These are phyloP conservation scores for Octodonta nipae DNA, from an alignment of 2,888 invertebrate species.

Conservation along the genomic window DNA sequence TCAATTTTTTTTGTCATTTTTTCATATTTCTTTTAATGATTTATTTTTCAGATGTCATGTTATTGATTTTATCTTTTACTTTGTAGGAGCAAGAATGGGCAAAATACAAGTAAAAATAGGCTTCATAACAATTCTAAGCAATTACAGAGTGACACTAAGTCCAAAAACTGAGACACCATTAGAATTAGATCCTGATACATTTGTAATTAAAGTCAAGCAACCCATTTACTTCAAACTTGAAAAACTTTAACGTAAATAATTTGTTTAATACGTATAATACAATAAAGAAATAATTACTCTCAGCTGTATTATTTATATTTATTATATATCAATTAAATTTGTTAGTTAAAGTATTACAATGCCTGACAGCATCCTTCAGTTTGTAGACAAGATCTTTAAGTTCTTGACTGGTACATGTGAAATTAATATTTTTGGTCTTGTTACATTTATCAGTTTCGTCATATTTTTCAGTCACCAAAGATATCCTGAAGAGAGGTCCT, in stretches of 20 bases:
- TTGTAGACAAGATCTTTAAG: conserved; percentile 54
- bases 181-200: too few relatives aligned
- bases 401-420: conserved; percentile 49
- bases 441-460: conserved; percentile 32
- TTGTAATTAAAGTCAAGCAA: too few relatives aligned
- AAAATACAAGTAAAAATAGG: conserved; percentile 9
- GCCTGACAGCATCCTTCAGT: conserved; percentile 49
- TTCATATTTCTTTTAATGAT: too few relatives aligned
- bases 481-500: conserved; percentile 31
- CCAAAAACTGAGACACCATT: too few relatives aligned
- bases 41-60: too few relatives aligned
- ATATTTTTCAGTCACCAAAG: conserved; percentile 26
- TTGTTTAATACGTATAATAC: too few relatives aligned
- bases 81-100: conserved; percentile 9
- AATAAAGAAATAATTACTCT: too few relatives aligned
- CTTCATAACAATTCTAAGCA: conserved; percentile 5
- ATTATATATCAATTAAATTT: conserved; percentile 8
- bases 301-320: too few relatives aligned
- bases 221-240: too few relatives aligned
- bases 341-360: conserved; percentile 39
- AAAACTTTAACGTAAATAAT: too few relatives aligned
- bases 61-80: not conserved
- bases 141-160: too few relatives aligned
- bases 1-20: too few relatives aligned
- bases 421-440: conserved; percentile 38